Conservation (phyloP, 2,113 vertebrate genomes). For the Pontoporia blainvillei region DNA sequence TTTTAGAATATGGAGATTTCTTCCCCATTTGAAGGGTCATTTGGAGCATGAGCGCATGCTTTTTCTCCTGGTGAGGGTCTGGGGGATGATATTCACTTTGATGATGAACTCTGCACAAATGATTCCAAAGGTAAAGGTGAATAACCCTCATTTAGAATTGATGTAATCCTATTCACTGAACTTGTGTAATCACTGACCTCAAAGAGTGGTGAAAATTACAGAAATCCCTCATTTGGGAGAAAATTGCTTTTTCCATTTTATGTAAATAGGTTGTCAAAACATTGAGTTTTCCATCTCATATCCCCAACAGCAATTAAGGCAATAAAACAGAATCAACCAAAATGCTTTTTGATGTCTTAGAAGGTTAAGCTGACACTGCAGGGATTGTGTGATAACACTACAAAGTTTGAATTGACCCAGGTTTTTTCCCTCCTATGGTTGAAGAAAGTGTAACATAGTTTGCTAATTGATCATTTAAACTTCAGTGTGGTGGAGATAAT, state of each 20-base stretch:
- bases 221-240: conserved; percentile 17
- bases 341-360: conserved; percentile 23
- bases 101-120: conserved; percentile 81
- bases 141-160: neutral
- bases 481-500: neutral
- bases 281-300: neutral
- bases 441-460: neutral
- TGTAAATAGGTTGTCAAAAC: neutral
- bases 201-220: conserved; percentile 17
- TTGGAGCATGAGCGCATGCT: conserved; percentile 75
- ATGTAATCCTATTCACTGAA: neutral
- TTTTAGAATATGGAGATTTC: conserved; percentile 78
- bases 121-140: conserved; percentile 72
- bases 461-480: conserved; percentile 31
- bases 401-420: conserved; percentile 6
- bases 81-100: conserved; percentile 82
- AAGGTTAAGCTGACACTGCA: neutral
- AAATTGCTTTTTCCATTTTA: neutral
- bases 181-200: neutral
- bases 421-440: neutral
- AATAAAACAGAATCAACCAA: conserved; percentile 16
- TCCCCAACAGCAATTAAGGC: neutral
- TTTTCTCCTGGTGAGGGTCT: conserved; percentile 76
- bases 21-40: conserved; percentile 78
- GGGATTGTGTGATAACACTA: neutral